Percentiles rank a stretch among this genome's conserved stretches.
Evolutionary conservation across 2,113 vertebrate genomes (phyloP).

Genomic region (Peucedramus taeniatus): DNA sequence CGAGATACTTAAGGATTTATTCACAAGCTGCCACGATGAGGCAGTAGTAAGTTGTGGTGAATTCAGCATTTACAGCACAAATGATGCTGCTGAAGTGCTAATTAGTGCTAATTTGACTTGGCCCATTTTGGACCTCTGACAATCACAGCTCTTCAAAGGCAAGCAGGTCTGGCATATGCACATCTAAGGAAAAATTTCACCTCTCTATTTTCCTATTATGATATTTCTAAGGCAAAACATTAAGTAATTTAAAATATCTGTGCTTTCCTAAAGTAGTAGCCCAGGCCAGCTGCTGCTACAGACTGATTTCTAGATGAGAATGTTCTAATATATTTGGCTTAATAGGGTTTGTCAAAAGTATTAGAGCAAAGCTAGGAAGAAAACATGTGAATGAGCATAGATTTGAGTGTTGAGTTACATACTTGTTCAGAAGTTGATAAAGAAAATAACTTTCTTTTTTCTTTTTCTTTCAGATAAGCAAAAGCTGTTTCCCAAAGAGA

Average conservation of each 20-base stretch:
- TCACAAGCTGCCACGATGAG: constrained; percentile 58
- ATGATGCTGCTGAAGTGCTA: constrained; percentile 26
- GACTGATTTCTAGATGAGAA: not conserved
- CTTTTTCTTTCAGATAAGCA: not conserved
- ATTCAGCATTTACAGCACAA: constrained; percentile 7
- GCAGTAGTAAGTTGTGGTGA: constrained; percentile 63
- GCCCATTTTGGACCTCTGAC: constrained; percentile 25
- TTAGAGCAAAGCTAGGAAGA: not conserved
- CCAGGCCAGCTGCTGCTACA: not conserved
- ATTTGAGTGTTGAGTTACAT: not conserved
- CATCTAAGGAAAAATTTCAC: not conserved
- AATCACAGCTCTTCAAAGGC: not conserved
- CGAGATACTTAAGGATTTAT: constrained; percentile 12
- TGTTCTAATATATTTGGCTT: not conserved
- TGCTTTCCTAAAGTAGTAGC: not conserved
- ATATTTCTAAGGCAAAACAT: not conserved
- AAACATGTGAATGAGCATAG: not conserved
- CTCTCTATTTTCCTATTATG: not conserved
- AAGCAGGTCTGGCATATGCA: not conserved
- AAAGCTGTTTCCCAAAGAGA: constrained; percentile 28
- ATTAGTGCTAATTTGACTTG: constrained; percentile 39
- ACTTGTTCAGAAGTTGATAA: not conserved
- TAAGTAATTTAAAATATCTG: not conserved
- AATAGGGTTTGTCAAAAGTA: not conserved
- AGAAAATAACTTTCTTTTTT: not conserved